phyloP scores from a whole-genome alignment of 2,113 vertebrate genomes.

The Podilymbus podiceps region DNA sequence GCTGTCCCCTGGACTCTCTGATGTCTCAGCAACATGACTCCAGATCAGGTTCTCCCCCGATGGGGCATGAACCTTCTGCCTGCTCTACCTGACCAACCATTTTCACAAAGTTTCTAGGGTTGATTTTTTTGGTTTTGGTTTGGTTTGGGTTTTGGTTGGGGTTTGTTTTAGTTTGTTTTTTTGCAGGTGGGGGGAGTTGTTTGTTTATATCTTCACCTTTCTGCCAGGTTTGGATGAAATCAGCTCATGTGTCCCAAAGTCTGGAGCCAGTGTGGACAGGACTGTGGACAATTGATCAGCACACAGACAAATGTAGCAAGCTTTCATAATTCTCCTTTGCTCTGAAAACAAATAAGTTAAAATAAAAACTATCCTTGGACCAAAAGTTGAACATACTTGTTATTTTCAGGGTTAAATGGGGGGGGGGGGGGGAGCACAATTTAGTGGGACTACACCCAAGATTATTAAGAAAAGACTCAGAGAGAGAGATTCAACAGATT shows the following conservation, averaged over 20 bases:
- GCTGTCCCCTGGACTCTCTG: not conserved
- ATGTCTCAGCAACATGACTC: not conserved
- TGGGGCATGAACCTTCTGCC: not conserved
- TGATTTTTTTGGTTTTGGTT: no score
- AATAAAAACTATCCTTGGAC: not conserved
- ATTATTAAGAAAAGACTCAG: not conserved
- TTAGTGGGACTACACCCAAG: not conserved
- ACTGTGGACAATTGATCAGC: not conserved
- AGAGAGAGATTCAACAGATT: not conserved
- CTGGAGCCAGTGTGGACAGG: not conserved
- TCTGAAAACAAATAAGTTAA: not conserved
- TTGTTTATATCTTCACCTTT: not conserved
- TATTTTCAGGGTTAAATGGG: not conserved
- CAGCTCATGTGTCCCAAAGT: not conserved
- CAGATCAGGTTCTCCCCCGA: not conserved
- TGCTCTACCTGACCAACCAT: not conserved
- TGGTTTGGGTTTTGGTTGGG: no score
- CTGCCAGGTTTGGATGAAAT: not conserved
- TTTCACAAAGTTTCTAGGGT: not conserved
- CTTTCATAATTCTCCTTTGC: not conserved
- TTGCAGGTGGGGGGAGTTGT: not conserved
- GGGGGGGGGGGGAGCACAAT: fast-evolving
- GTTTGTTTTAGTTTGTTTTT: not conserved
- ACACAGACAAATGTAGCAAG: not conserved
- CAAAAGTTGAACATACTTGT: not conserved